Evolutionary conservation across 1,140 invertebrate genomes (phyloP), one percentile per base, ranked within the genome.

Genomic region (Berghia stephanieae): DNA sequence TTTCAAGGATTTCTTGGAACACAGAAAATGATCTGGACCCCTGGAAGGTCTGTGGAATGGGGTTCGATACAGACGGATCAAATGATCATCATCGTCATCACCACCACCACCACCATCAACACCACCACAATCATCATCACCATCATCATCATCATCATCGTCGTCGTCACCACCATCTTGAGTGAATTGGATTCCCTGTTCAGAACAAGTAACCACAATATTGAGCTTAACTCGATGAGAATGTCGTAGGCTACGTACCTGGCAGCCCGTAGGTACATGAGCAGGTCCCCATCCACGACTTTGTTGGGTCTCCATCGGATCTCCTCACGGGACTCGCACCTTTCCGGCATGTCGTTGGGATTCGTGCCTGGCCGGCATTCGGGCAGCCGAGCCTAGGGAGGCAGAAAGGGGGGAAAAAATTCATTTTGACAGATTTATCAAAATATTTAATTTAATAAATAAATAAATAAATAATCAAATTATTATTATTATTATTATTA

Each of bases 181-280:
- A 18, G 24, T n/a, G 27, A 27, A 63, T n/a, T n/a, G n/a, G n/a
- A n/a, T n/a, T n/a, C n/a, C n/a, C n/a, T n/a, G n/a, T n/a, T n/a
- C n/a, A n/a, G n/a, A n/a, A n/a, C n/a, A n/a, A n/a, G n/a, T n/a
- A n/a, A n/a, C n/a, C n/a, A n/a, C n/a, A 63, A 27, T 63, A 10
- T 27, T 13, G 57, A 63, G 18, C 8, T 8, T 8, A 63, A 63
- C 8, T 8, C 8, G 21, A 43, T 16, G 34, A 24, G 16, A 31
- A 2, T 38, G 49, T 2, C 4, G 21, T 5, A 27, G 49, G 72
- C 77, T 66, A n/a, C n/a, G n/a, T 95, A 98, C 81, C 97, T 93
- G 75, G 97, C 97, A 81, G 97, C 97, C 86, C 96, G 92, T 84
- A 99, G 93, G 91, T 97, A 99, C 96, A 98, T 98, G 86, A 98